Base-by-base conservation (phyloP, 2,797 vertebrate species). In the Phalloptychus januarius region DNA sequence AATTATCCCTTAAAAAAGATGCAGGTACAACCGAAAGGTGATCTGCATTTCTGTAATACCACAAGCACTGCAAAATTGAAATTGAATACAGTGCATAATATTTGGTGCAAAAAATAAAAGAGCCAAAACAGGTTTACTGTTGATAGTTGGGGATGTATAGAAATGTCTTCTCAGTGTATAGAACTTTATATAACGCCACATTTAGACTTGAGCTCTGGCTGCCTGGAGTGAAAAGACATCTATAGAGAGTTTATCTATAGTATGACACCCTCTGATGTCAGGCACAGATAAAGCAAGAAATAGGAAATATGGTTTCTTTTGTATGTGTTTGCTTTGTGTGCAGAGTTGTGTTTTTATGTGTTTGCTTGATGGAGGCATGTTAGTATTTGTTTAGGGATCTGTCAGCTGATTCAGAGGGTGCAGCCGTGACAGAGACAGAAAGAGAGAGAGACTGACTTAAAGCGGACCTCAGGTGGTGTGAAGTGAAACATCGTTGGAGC, bases 211-310 rank as follows among this genome's bases (percentile, higher is more conserved):
- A 78, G 71, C 78, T 74, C 75, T 84, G 82, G 87, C 75, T 78
- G 75, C 28, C 93, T 91, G 91, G 86, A 95, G 95, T 95, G 95
- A 96, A 96, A 96, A 96, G 93, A 95, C 94, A 83, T 95, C 95
- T 95, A 96, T 95, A 95, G 94, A 95, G 91, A 87, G 91, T 89
- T 89, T 82, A 90, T 95, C 95, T 95, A 96, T 95, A 96, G 95
- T 94, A 72, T 86, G 86, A 90, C 95, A 96, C 94, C 95, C 95
- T 94, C 94, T 95, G 95, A 95, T 94, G 70, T 87, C 89, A 93
- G 94, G 91, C 88, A 94, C 86, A 70, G 40, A 70, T 36, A 50
- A 40, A 31, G 75, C 38, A 20, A 77, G 2, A 85, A 75, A 74
- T 74, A 78, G 83, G 77, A 82, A 75, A 48, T 52, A 20, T 25